Evolutionary conservation across 2,113 vertebrate genomes (phyloP), one percentile per base, ranked within the genome.

Genomic region (Muntiacus reevesi): DNA sequence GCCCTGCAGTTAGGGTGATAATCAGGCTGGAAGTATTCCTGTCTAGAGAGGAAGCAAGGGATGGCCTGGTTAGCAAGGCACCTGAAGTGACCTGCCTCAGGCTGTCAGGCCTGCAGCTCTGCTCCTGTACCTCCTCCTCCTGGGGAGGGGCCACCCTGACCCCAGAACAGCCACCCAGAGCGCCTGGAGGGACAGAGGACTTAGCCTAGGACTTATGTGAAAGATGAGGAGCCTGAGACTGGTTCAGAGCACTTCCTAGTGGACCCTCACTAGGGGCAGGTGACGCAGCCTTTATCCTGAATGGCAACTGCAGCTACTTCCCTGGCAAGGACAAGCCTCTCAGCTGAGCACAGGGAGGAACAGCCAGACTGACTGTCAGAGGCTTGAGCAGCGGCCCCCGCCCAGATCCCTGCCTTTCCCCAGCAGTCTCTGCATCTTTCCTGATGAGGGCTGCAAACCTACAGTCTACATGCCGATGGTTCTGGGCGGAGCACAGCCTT

Each of bases 1-100:
- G 99, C 67, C 99, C 99, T 19, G 99, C 99, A 0, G 99, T 99
- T 94, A 99, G 97, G 71, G 99, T 99, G 83, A 99, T 99, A 47
- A 99, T 99, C 40, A 99, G 99, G 43, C 99, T 99, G 54, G 99
- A 28, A 23, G 25, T 97, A 99, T 99, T 8, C 6, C 2, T 1
- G 15, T 13, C 97, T 97, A 10, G 36, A 62, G 40, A 0, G 43
- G 15, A 21, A 74, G 0, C 96, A 81, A 60, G 62, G 33, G 43
- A 36, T 11, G 96, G 8, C 33, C 50, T 5, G 47, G 54, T 91
- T 19, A 67, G 81, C 4, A 54, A 45, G 45, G 50, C 21, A 59
- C 27, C 28, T 78, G 57, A 17, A 25, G 17, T 2, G 21, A 6
- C 36, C 16, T 52, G 28, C 16, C 36, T 5, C 12, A 40, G 52